These are phyloP conservation scores for Drosophila anomalata DNA, from an alignment of 2,888 invertebrate genomes.

Conservation along the genomic window DNA sequence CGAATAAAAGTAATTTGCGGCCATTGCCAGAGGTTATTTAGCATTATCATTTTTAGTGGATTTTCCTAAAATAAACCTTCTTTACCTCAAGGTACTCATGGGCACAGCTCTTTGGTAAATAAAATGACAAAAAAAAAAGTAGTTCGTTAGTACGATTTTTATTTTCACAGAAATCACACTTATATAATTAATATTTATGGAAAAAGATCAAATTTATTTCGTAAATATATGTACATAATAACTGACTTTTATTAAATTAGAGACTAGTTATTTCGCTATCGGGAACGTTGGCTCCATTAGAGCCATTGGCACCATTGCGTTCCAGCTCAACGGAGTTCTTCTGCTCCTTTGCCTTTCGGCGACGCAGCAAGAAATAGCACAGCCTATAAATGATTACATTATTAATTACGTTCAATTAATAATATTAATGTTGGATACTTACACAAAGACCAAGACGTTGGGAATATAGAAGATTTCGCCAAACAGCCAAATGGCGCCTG, in stretches of 20 bases:
- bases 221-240: conserved; percentile 38
- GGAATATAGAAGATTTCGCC: conserved; percentile 82
- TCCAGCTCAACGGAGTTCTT: conserved; percentile 51
- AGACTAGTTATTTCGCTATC: conserved; percentile 77
- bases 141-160: not conserved
- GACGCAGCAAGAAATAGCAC: conserved; percentile 69
- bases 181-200: not conserved
- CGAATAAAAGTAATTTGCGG: conserved; percentile 38
- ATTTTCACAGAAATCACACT: not conserved
- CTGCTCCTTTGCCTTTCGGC: conserved; percentile 59
- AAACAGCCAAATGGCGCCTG: conserved; percentile 83
- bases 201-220: conserved; percentile 27
- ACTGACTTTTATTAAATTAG: conserved; percentile 38
- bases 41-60: conserved; percentile 6
- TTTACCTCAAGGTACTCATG: not conserved
- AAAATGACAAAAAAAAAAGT: no score
- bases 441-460: conserved; percentile 83
- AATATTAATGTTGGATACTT: conserved; percentile 38
- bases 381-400: conserved; percentile 40
- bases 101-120: not conserved
- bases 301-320: conserved; percentile 46
- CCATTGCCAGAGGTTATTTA: conserved; percentile 10
- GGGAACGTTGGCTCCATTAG: conserved; percentile 45
- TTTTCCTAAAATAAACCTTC: conserved; percentile 9
- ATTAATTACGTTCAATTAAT: not conserved